Evolutionary conservation across 2,888 invertebrate genomes (phyloP).

Genomic region (Ochropleura leucogaster): DNA sequence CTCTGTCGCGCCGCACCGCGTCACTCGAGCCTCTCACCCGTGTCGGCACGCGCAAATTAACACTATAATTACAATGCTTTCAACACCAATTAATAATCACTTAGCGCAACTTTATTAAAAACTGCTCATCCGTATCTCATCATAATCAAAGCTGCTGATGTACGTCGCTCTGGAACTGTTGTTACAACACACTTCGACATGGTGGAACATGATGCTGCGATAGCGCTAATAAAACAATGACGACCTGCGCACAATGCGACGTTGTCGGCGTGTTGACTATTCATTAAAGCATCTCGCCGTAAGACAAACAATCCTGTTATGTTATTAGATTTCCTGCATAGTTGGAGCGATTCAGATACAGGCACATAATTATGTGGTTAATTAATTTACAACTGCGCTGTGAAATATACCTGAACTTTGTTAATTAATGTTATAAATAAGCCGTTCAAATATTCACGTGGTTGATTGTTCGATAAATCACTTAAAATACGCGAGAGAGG

Average conservation of each 20-base stretch:
- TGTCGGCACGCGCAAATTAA: conserved; percentile 68
- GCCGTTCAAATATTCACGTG: conserved; percentile 66
- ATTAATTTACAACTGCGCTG: conserved; percentile 72
- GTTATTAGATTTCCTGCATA: conserved; percentile 85
- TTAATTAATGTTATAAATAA: conserved; percentile 70
- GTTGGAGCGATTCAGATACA: conserved; percentile 76
- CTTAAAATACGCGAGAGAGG: conserved; percentile 70
- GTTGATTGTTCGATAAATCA: conserved; percentile 73
- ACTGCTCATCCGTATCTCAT: conserved; percentile 36
- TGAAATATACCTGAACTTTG: conserved; percentile 68
- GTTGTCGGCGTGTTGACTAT: conserved; percentile 85
- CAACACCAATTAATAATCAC: conserved; percentile 76
- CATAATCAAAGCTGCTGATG: conserved; percentile 14
- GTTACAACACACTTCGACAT: conserved; percentile 58
- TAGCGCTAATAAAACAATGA: conserved; percentile 77
- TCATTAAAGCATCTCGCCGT: conserved; percentile 86
- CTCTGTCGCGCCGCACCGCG: conserved; percentile 49
- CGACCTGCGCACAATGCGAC: conserved; percentile 77
- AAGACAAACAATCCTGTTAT: conserved; percentile 85
- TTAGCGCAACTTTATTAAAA: conserved; percentile 71
- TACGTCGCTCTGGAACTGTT: conserved; percentile 37
- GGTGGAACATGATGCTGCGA: conserved; percentile 58
- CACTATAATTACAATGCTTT: conserved; percentile 69
- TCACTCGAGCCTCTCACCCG: conserved; percentile 46
- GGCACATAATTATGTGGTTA: conserved; percentile 74